A percentile compares a stretch with the other conserved stretches of the same genome.
These are phyloP conservation scores for Boloria euphrosyne DNA, from an alignment of 2,888 invertebrate genomes.

Conservation along the genomic window DNA sequence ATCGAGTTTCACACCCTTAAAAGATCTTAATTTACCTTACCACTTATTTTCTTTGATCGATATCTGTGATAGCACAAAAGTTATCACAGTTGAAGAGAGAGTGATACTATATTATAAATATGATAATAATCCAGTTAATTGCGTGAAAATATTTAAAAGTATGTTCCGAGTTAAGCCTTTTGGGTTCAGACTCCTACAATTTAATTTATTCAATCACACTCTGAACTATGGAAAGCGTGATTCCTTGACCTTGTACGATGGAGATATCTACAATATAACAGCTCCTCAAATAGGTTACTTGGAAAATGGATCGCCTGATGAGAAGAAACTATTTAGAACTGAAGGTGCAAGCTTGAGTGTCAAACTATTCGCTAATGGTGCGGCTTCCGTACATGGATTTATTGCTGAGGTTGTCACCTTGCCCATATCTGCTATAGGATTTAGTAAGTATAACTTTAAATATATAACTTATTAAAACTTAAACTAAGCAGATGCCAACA, in stretches of 20 bases:
- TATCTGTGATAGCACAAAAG: slow-evolving; percentile 97
- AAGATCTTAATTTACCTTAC: slow-evolving; percentile 92
- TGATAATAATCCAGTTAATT: slow-evolving; percentile 97
- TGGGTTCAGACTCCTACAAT: slow-evolving; percentile 94
- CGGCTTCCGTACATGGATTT: slow-evolving; percentile 96
- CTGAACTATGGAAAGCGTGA: slow-evolving; percentile 91
- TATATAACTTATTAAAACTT: neutral
- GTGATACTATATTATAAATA: slow-evolving; percentile 98
- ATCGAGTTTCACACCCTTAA: slow-evolving; percentile 94
- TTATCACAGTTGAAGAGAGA: slow-evolving; percentile 93
- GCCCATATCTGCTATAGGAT: slow-evolving; percentile 94
- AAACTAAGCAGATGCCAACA: too few species aligned
- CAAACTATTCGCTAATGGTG: slow-evolving; percentile 96
- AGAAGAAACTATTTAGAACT: slow-evolving; percentile 89
- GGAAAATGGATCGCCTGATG: slow-evolving; percentile 86
- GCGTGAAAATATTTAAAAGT: slow-evolving; percentile 97
- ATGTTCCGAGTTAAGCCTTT: slow-evolving; percentile 92
- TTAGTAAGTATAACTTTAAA: slow-evolving; percentile 84
- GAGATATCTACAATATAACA: slow-evolving; percentile 94
- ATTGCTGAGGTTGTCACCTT: slow-evolving; percentile 98
- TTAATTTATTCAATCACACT: slow-evolving; percentile 95
- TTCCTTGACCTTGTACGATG: slow-evolving; percentile 93
- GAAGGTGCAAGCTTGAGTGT: slow-evolving; percentile 92
- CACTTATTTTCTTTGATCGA: slow-evolving; percentile 96
- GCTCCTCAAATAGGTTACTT: slow-evolving; percentile 87